Percentiles rank a stretch among this genome's conserved stretches.
These are phyloP conservation scores for Cinclus mexicanus DNA, from an alignment of 2,113 vertebrate genomes.

Conservation along the genomic window DNA sequence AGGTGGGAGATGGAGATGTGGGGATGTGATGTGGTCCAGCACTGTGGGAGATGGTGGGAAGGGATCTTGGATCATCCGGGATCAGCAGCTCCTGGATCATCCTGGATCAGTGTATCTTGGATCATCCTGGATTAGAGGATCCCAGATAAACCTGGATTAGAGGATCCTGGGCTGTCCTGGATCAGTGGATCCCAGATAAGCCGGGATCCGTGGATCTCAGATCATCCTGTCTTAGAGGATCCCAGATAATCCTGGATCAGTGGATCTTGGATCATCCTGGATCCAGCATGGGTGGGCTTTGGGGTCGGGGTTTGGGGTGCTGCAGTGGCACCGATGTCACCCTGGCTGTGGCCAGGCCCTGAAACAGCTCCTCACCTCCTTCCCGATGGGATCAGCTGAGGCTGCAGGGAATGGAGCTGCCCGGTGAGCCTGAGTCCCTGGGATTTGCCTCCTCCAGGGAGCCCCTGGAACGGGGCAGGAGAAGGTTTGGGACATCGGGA, in stretches of 20 bases:
- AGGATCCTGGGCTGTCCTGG: rapidly evolving
- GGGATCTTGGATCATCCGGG: rapidly evolving
- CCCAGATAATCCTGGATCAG: too few species aligned
- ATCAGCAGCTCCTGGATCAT: rapidly evolving
- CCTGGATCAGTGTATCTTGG: too few species aligned
- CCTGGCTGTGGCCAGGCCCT: too few species aligned
- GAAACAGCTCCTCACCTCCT: neutral
- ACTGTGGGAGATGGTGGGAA: neutral
- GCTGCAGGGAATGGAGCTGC: neutral
- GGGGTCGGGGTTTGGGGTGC: too few species aligned
- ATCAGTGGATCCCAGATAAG: too few species aligned
- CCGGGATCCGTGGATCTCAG: too few species aligned
- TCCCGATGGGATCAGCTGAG: conserved; percentile 21
- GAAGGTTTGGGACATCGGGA: neutral
- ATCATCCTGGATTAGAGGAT: too few species aligned
- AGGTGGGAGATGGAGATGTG: neutral
- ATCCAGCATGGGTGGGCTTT: too few species aligned
- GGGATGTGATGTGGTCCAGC: rapidly evolving
- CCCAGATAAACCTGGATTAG: neutral
- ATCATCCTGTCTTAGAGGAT: too few species aligned
- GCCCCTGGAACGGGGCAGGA: neutral
- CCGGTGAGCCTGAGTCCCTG: neutral
- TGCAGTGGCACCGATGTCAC: too few species aligned
- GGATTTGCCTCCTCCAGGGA: neutral
- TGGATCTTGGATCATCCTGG: too few species aligned